These are phyloP conservation scores for Eidolon helvum DNA, from an alignment of 2,113 vertebrate genomes.

Conservation along the genomic window DNA sequence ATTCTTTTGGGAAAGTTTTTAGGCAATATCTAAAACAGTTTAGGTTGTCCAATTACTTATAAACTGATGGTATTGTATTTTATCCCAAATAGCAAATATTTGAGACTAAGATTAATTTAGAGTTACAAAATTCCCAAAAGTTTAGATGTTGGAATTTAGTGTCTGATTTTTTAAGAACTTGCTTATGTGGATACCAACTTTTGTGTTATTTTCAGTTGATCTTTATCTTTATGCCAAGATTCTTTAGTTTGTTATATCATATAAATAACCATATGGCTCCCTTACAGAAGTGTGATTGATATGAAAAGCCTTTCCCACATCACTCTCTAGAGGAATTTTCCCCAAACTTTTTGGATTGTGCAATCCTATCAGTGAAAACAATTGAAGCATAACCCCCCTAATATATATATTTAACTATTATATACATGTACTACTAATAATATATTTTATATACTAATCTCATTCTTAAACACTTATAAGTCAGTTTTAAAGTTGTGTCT, in stretches of 20 bases:
- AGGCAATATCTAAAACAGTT: not conserved
- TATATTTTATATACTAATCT: not conserved
- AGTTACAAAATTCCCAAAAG: not conserved
- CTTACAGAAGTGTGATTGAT: not conserved
- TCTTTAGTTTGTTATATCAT: not conserved
- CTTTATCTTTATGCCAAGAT: slow-evolving; percentile 32
- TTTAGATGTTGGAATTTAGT: not conserved
- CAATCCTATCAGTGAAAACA: not conserved
- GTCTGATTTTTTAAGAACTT: slow-evolving; percentile 50
- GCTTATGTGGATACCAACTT: not conserved
- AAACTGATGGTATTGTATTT: not conserved
- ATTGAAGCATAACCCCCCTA: not conserved
- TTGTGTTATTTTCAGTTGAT: not conserved
- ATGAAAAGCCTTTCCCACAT: not conserved
- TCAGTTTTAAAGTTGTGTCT: too few species aligned
- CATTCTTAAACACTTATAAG: too few species aligned
- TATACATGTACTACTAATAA: not conserved
- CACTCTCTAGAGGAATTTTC: not conserved
- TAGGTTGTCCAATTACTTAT: not conserved
- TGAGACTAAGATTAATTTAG: not conserved
- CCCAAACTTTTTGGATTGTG: not conserved
- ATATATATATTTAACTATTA: not conserved
- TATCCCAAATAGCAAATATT: not conserved
- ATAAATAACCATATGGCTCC: not conserved
- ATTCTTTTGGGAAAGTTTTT: slow-evolving; percentile 3